Evolutionary conservation across 2,888 invertebrate genomes (phyloP).

Genomic region (Chamaedrilus cognettii): DNA sequence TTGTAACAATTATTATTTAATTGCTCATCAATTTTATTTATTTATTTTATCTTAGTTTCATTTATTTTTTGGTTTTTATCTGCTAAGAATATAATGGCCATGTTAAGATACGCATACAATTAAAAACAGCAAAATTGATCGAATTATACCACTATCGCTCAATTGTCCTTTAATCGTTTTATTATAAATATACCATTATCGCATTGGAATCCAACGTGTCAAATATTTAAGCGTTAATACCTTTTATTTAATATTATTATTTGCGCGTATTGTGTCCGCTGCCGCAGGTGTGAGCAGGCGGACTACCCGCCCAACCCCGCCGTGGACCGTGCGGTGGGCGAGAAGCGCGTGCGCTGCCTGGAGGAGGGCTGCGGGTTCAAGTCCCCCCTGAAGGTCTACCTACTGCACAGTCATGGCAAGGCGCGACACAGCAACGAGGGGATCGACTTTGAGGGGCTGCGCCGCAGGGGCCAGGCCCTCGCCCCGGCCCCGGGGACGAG

Average conservation of each 20-base stretch:
- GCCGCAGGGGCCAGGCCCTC: neutral
- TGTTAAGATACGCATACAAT: no score
- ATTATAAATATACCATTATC: no score
- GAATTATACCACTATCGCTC: no score
- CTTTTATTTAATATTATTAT: no score
- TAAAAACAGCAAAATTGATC: no score
- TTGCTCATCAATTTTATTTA: neutral
- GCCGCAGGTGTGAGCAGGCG: constrained; percentile 36
- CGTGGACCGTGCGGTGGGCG: constrained; percentile 40
- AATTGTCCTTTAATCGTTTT: no score
- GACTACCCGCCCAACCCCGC: constrained; percentile 44
- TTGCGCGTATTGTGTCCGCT: no score
- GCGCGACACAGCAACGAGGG: constrained; percentile 25
- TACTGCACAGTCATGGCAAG: constrained; percentile 38
- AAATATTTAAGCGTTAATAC: no score
- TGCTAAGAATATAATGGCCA: neutral
- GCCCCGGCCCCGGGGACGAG: neutral
- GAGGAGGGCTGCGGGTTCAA: constrained; percentile 40
- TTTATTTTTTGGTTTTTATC: neutral
- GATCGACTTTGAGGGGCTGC: constrained; percentile 35
- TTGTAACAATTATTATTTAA: neutral
- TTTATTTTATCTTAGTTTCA: neutral
- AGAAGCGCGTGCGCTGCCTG: constrained; percentile 48
- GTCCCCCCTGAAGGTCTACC: constrained; percentile 32
- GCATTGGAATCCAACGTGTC: no score